Evolutionary conservation across 1,140 invertebrate species (phyloP), one percentile per base, ranked within the genome.

Genomic region (Bombus ignitus): DNA sequence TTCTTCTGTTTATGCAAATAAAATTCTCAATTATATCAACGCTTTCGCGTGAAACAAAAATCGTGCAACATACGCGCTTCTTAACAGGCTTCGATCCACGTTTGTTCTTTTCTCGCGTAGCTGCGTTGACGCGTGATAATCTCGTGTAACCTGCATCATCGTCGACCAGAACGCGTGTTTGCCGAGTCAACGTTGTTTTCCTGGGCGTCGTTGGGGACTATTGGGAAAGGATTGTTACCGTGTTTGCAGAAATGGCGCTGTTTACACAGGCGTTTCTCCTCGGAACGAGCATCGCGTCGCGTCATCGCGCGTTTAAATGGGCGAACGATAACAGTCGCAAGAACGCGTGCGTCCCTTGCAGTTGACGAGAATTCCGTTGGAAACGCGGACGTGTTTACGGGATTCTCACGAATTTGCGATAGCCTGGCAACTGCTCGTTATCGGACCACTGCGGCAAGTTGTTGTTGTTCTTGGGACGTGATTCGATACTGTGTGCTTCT

Each of bases 161-260:
- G 25, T 15, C 44, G 35, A 75, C 3, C 5, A 3, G 62, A 28
- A 37, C 74, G 35, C 35, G 79, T 86, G 83, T 89, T 88, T 89
- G 79, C 59, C 77, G 65, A 83, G 83, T 86, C 75, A 57, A 85
- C 79, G 87, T 44, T 88, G 79, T 83, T 86, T 89, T 89, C 57
- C 87, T 39, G 70, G 39, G 74, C 66, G 32, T 83, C 57, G 57
- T 66, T 62, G 47, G 47, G 18, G 47, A 2, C 47, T 53, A 53
- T 53, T 8, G 57, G 68, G 81, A 76, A 59, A 75, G 75, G 78
- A 65, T 78, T 72, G 87, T 85, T 78, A 89, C 70, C 28, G 57
- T 57, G 79, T 86, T 89, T 83, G 71, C 80, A 80, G 72, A 74
- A 53, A 76, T 66, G 39, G n/a, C 39, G 68, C 8, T 89, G 87